These are phyloP conservation scores for Camponotus pennsylvanicus DNA, from an alignment of 1,140 invertebrate species.

Conservation along the genomic window DNA sequence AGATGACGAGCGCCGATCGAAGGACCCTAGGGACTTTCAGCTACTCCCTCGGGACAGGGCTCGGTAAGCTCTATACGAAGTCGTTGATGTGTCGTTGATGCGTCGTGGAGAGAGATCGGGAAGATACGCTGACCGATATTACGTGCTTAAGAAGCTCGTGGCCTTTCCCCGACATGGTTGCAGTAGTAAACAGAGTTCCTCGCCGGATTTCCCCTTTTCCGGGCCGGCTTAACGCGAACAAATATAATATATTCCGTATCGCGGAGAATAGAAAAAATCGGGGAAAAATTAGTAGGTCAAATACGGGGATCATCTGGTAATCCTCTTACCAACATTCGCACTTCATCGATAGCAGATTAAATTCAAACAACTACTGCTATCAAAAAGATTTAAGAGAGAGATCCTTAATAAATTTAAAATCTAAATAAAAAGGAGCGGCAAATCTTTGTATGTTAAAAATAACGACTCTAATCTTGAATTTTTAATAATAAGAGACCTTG, in stretches of 20 bases:
- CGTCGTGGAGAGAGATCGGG: constrained; percentile 35
- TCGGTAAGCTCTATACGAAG: constrained; percentile 42
- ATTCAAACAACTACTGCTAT: background rate
- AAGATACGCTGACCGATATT: constrained; percentile 55
- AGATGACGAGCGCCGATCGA: constrained; percentile 67
- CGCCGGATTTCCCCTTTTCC: background rate
- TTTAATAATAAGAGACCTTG: background rate
- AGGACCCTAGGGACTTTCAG: constrained; percentile 52
- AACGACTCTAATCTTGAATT: background rate
- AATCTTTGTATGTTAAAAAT: background rate
- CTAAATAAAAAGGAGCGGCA: background rate
- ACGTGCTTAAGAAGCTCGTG: constrained; percentile 58
- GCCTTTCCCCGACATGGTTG: constrained; percentile 33
- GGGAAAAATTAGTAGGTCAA: constrained; percentile 40
- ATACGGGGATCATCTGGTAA: constrained; percentile 36
- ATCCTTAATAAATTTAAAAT: background rate
- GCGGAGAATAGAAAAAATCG: constrained; percentile 19
- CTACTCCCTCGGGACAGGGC: background rate
- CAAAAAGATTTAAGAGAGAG: background rate
- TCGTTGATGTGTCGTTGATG: constrained; percentile 19
- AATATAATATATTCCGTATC: constrained; percentile 53
- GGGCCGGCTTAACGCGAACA: constrained; percentile 46
- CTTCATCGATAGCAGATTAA: constrained; percentile 13
- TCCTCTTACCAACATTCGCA: constrained; percentile 24
- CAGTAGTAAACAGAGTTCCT: constrained; percentile 46